phyloP scores from a whole-genome alignment of 2,797 vertebrate species.

The Manis javanica region DNA sequence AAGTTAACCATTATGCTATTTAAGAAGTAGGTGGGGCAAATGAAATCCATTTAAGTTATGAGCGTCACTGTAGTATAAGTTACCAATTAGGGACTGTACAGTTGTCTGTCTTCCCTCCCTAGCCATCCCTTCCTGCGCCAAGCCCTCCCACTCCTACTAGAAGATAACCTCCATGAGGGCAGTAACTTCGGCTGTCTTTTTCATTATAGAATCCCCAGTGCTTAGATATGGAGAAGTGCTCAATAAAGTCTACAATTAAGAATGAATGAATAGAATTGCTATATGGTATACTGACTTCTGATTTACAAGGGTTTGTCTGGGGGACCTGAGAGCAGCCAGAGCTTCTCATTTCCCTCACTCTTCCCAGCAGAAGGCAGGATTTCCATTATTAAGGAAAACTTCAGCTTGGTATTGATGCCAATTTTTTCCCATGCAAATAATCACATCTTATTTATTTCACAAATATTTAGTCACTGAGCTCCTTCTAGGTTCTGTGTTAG shows the following conservation, averaged over 20 bases:
- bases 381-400: not conserved
- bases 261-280: not conserved
- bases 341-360: not conserved
- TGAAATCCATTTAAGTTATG: not conserved
- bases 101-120: not conserved
- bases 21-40: not conserved
- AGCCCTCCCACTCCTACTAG: not conserved
- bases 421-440: not conserved
- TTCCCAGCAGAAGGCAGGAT: not conserved
- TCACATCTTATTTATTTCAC: not conserved
- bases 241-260: not conserved
- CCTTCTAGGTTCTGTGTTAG: not conserved
- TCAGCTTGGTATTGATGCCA: not conserved
- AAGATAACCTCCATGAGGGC: not conserved
- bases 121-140: not conserved
- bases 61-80: not conserved
- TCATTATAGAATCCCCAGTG: not conserved
- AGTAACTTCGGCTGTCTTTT: not conserved
- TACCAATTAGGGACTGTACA: not conserved
- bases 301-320: not conserved
- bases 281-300: not conserved
- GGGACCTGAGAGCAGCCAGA: not conserved
- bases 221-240: not conserved
- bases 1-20: not conserved
- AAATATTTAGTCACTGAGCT: not conserved